phyloP scores from a whole-genome alignment of 2,888 invertebrate genomes.

The Amaurobius ferox region DNA sequence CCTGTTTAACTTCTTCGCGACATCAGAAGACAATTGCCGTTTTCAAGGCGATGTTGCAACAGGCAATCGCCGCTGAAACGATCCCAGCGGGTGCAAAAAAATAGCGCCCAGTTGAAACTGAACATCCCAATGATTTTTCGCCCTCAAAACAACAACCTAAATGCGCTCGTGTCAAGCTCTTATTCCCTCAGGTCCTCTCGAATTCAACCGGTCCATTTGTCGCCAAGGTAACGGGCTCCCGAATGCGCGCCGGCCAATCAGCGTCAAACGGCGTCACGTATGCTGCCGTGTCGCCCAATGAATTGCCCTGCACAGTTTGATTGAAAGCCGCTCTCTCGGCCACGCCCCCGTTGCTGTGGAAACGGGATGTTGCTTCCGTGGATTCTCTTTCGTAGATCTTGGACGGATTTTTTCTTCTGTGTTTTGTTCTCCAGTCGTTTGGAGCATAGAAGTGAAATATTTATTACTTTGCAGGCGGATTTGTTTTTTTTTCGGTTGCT shows the following conservation, averaged over 20 bases:
- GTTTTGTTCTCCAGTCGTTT: slow-evolving; percentile 49
- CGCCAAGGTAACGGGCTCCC: slow-evolving; percentile 46
- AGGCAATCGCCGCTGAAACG: slow-evolving; percentile 27
- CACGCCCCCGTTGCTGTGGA: slow-evolving; percentile 47
- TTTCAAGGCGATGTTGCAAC: slow-evolving; percentile 29
- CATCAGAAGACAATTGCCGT: slow-evolving; percentile 9
- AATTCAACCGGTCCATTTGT: slow-evolving; percentile 35
- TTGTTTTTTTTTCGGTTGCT: neutral
- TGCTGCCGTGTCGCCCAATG: slow-evolving; percentile 69
- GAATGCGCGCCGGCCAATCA: slow-evolving; percentile 61
- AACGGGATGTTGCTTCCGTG: slow-evolving; percentile 41
- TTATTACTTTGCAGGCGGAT: slow-evolving; percentile 52
- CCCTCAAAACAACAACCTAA: slow-evolving; percentile 31
- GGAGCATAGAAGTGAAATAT: slow-evolving; percentile 60
- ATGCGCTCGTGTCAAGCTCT: slow-evolving; percentile 62
- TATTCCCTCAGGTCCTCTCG: slow-evolving; percentile 69
- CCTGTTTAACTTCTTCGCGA: neutral
- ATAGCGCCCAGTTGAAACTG: slow-evolving; percentile 47
- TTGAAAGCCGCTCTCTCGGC: slow-evolving; percentile 51
- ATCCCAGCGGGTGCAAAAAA: slow-evolving; percentile 15
- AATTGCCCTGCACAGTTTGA: slow-evolving; percentile 66
- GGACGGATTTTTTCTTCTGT: neutral
- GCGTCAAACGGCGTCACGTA: slow-evolving; percentile 71
- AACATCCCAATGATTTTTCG: slow-evolving; percentile 60
- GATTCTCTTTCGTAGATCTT: neutral